These are phyloP conservation scores for Rattus rattus DNA, from an alignment of 2,113 vertebrate species.

Conservation along the genomic window DNA sequence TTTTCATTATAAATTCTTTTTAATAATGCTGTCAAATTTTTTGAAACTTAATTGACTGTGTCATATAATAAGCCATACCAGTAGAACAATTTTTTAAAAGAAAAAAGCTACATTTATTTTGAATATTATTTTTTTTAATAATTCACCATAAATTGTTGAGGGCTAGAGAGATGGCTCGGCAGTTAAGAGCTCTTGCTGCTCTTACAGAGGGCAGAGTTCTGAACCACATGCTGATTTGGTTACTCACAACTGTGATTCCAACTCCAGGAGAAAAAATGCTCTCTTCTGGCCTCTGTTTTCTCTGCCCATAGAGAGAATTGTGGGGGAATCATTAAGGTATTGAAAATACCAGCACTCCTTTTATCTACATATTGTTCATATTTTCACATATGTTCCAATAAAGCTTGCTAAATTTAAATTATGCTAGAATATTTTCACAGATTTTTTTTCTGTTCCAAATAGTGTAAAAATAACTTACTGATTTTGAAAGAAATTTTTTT, in stretches of 20 bases:
- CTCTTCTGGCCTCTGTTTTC: neutral
- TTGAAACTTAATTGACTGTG: conserved; percentile 54
- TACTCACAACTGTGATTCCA: neutral
- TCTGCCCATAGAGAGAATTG: neutral
- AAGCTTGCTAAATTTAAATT: neutral
- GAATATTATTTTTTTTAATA: neutral
- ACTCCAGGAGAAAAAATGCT: no score
- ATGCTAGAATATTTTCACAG: neutral
- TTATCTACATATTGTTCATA: neutral
- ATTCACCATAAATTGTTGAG: neutral
- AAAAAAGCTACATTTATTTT: neutral
- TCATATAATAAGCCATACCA: neutral
- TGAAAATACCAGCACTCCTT: neutral
- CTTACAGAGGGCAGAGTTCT: neutral
- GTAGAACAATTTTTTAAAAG: conserved; percentile 20
- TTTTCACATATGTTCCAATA: neutral
- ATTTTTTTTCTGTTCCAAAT: neutral
- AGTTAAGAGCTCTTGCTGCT: neutral
- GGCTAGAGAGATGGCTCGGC: neutral
- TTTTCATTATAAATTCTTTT: conserved; percentile 48
- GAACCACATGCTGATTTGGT: neutral
- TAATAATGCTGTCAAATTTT: conserved; percentile 58
- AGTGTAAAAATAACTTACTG: neutral
- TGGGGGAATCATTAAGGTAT: neutral
- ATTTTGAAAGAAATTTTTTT: neutral